phyloP scores from a whole-genome alignment of 2,113 vertebrate genomes.

The Tricholaema leucomelas region DNA sequence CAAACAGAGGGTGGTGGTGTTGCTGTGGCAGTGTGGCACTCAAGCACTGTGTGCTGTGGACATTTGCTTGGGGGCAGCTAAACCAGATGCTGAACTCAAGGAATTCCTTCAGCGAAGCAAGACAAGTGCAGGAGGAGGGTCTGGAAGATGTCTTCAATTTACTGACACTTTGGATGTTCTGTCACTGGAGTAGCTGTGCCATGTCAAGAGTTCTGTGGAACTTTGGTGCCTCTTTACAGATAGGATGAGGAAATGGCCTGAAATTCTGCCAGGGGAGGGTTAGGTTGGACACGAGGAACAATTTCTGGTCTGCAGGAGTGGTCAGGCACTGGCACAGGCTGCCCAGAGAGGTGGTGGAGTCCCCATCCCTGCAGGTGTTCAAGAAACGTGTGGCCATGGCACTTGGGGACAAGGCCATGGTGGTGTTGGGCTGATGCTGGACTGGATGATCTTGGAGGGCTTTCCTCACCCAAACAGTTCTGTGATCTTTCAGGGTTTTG shows the following conservation, averaged over 20 bases:
- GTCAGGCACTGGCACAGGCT: too few species aligned
- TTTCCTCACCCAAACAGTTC: too few species aligned
- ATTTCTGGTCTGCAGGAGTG: too few species aligned
- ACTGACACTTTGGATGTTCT: background rate
- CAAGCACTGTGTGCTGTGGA: background rate
- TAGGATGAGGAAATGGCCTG: too few species aligned
- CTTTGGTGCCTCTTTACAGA: background rate
- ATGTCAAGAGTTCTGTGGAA: background rate
- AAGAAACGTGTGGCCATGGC: too few species aligned
- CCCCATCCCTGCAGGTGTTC: too few species aligned
- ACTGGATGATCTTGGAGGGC: too few species aligned
- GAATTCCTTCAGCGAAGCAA: background rate
- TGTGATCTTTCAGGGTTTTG: background rate
- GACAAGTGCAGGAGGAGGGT: background rate
- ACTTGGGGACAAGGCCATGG: too few species aligned
- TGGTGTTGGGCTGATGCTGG: too few species aligned
- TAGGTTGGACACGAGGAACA: too few species aligned
- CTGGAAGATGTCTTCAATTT: background rate
- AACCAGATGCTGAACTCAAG: background rate
- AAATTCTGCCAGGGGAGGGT: too few species aligned
- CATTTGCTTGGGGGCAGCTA: background rate
- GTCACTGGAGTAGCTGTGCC: background rate
- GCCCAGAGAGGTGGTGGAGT: too few species aligned
- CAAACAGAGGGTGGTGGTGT: rapidly evolving
- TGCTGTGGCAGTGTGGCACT: background rate